These are phyloP conservation scores for Euschistus heros DNA, from an alignment of 1,140 invertebrate species.

Conservation along the genomic window DNA sequence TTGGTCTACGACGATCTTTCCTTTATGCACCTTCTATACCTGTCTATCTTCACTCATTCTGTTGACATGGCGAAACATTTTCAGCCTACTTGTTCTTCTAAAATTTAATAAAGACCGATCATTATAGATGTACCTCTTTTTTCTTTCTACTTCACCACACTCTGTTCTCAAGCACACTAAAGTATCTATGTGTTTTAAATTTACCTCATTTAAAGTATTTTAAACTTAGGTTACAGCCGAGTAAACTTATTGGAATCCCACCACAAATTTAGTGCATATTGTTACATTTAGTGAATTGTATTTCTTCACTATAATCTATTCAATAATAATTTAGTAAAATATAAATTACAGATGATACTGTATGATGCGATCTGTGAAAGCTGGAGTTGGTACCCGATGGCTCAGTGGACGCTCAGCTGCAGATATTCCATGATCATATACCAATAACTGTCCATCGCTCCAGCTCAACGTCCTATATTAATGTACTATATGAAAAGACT, in stretches of 20 bases:
- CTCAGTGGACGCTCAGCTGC: not conserved
- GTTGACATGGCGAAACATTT: too few relatives aligned
- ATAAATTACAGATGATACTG: conserved; percentile 27
- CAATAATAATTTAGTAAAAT: conserved; percentile 13
- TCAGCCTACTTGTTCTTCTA: too few relatives aligned
- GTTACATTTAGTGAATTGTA: not conserved
- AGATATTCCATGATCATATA: not conserved
- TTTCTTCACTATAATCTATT: not conserved
- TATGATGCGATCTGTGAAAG: conserved; percentile 19
- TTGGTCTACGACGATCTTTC: too few relatives aligned
- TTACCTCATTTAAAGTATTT: not conserved
- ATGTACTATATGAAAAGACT: not conserved
- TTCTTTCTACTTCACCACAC: too few relatives aligned
- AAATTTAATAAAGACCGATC: too few relatives aligned
- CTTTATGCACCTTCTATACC: too few relatives aligned
- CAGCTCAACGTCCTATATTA: conserved; percentile 13
- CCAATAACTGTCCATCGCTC: not conserved
- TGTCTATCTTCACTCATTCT: too few relatives aligned
- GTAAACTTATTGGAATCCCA: not conserved
- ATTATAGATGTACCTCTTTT: too few relatives aligned
- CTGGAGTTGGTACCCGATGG: not conserved
- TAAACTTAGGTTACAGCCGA: not conserved
- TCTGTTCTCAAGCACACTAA: not conserved
- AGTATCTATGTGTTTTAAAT: not conserved
- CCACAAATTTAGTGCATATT: not conserved